Conservation (phyloP, 2,113 vertebrate genomes). For the Opisthocomus hoazin region DNA sequence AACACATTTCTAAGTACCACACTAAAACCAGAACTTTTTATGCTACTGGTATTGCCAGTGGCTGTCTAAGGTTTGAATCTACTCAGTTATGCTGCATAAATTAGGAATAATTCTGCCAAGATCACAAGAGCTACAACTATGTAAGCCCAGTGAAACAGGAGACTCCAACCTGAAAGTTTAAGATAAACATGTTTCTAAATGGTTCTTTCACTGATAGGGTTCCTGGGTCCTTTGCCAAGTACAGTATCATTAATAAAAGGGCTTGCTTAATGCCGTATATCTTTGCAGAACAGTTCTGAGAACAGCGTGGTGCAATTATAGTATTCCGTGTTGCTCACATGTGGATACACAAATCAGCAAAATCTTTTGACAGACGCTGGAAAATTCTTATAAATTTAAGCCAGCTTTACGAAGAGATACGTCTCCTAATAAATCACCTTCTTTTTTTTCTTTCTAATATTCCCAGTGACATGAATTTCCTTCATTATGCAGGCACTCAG, state of each 20-base stretch:
- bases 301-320: not conserved
- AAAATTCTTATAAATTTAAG: conserved; percentile 24
- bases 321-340: not conserved
- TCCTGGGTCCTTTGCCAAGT: not conserved
- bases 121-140: not conserved
- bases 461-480: not conserved
- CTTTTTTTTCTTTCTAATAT: not conserved
- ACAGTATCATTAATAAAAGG: not conserved
- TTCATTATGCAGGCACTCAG: not conserved
- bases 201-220: not conserved
- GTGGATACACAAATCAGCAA: not conserved
- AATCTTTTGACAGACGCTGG: not conserved
- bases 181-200: conserved; percentile 3
- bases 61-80: not conserved
- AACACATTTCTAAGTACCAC: not conserved
- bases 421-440: not conserved
- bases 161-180: not conserved
- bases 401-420: not conserved
- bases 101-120: not conserved
- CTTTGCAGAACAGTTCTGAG: not conserved
- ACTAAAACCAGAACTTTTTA: not conserved
- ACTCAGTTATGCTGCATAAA: not conserved
- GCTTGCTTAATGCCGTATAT: not conserved
- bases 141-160: not conserved
- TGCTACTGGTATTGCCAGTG: not conserved